These are phyloP conservation scores for Zapus hudsonius DNA, from an alignment of 2,113 vertebrate genomes.

Conservation along the genomic window DNA sequence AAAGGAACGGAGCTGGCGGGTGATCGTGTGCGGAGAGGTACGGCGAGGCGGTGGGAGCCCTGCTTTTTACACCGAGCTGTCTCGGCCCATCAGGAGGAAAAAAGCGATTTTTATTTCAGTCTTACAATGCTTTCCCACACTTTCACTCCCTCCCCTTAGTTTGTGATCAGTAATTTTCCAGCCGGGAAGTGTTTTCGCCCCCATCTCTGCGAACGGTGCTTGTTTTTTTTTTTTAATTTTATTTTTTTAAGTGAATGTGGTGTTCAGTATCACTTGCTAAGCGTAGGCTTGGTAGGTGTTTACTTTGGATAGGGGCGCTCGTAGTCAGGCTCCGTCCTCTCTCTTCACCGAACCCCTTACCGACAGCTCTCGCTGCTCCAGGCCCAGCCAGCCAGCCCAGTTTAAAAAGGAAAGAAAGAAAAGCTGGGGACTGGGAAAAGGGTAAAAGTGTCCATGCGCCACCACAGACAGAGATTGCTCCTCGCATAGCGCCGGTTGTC, in stretches of 20 bases:
- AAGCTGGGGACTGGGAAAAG: no score
- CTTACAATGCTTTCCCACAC: not conserved
- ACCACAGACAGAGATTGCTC: not conserved
- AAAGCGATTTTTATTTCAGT: slow-evolving; percentile 17
- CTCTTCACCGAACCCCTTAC: not conserved
- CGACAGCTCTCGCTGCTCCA: not conserved
- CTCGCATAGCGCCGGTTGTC: not conserved
- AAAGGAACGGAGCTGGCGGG: not conserved
- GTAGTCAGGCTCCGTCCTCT: not conserved
- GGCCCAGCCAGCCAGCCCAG: not conserved
- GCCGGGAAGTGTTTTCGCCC: slow-evolving; percentile 73
- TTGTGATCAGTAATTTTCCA: slow-evolving; percentile 80
- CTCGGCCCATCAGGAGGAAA: slow-evolving; percentile 1
- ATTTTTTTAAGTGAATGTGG: slow-evolving; percentile 61
- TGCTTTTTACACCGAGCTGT: not conserved
- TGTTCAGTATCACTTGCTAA: slow-evolving; percentile 59
- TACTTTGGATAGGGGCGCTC: slow-evolving; percentile 47
- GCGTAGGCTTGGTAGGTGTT: slow-evolving; percentile 59
- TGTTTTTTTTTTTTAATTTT: not conserved
- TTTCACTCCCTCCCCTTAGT: not conserved
- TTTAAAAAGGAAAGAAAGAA: not conserved
- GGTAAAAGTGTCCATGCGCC: not conserved
- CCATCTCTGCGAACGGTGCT: slow-evolving; percentile 64
- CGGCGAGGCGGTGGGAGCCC: not conserved
- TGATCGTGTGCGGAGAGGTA: not conserved